A percentile compares a stretch with the other conserved stretches of the same genome.
Conservation (phyloP, 2,888 invertebrate genomes). For the Diaprepes abbreviatus region DNA sequence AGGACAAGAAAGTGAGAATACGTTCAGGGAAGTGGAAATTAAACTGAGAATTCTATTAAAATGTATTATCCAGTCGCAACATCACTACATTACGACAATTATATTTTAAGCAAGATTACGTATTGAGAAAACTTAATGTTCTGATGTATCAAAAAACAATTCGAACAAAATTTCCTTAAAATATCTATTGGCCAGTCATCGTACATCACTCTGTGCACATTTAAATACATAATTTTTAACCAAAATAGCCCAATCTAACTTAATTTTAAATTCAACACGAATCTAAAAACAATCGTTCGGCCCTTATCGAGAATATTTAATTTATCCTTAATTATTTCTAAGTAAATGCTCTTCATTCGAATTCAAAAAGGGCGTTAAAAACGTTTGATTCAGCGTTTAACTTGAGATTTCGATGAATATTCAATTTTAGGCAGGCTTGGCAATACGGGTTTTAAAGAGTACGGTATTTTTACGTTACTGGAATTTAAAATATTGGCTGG, state of each 20-base stretch:
- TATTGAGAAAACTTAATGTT: no score
- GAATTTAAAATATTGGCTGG: no score
- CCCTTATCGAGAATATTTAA: conserved; percentile 38
- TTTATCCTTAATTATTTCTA: conserved; percentile 47
- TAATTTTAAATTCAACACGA: conserved; percentile 28
- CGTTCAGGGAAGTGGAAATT: no score
- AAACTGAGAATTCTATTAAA: no score
- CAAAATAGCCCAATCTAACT: conserved; percentile 8
- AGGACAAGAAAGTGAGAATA: no score
- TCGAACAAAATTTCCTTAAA: no score
- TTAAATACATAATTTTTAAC: not conserved
- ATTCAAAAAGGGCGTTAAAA: conserved; percentile 48
- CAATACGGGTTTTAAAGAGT: not conserved
- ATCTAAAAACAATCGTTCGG: conserved; percentile 32
- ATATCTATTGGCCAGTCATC: no score
- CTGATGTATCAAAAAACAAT: no score
- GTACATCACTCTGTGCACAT: no score
- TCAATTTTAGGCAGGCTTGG: conserved; percentile 39
- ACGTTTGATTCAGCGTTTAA: conserved; percentile 46
- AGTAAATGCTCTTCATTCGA: conserved; percentile 44
- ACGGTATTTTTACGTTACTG: conserved; percentile 13
- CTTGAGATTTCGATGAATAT: conserved; percentile 45
- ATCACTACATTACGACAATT: no score
- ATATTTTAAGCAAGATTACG: no score
- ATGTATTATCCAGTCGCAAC: no score